These are phyloP conservation scores for Brachypodius melanocephalos DNA, from an alignment of 2,113 vertebrate species.

Conservation along the genomic window DNA sequence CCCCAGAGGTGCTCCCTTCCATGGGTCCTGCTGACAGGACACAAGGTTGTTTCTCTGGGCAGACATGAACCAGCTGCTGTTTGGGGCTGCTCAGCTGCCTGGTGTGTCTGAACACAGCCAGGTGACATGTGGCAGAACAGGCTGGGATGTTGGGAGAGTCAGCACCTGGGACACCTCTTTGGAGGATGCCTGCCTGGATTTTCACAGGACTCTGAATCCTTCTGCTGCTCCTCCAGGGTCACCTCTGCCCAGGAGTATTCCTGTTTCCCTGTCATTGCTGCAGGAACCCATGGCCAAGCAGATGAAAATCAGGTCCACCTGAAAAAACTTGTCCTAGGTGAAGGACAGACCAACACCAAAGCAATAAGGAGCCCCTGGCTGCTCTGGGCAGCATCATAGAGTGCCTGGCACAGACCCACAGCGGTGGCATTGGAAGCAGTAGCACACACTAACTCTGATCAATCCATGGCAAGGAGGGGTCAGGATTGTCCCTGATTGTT, in stretches of 20 bases:
- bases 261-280: not conserved
- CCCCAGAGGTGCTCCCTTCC: not conserved
- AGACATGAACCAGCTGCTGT: not conserved
- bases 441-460: not conserved
- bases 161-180: not conserved
- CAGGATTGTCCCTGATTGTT: no score
- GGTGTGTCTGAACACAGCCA: not conserved
- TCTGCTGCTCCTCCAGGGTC: not conserved
- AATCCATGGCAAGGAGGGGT: fast-evolving
- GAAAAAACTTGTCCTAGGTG: not conserved
- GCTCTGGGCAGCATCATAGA: not conserved
- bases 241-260: not conserved
- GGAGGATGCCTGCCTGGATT: not conserved
- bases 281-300: not conserved
- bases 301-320: not conserved
- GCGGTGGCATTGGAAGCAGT: not conserved
- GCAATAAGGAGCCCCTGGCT: not conserved
- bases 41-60: not conserved
- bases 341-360: not conserved
- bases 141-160: fast-evolving
- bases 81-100: not conserved
- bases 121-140: not conserved
- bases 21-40: not conserved
- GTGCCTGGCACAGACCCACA: not conserved
- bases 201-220: not conserved